phyloP scores from a whole-genome alignment of 2,888 invertebrate genomes.

The Ophion ventricosus region DNA sequence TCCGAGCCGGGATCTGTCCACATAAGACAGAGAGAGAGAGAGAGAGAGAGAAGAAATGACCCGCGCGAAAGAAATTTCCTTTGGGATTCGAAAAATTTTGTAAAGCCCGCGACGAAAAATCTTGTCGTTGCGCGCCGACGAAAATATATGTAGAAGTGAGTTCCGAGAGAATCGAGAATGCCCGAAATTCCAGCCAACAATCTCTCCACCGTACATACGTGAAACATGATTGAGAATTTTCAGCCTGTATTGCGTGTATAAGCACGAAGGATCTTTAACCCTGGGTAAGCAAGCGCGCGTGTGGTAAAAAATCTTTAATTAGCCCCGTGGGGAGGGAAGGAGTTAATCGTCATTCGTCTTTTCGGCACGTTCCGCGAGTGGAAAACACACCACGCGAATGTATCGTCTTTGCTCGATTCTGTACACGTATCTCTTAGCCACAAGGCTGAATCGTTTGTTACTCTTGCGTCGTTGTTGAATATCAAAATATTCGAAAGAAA shows the following conservation, averaged over 20 bases:
- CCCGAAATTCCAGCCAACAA: constrained; percentile 61
- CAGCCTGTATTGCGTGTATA: constrained; percentile 5
- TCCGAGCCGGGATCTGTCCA: constrained; percentile 1
- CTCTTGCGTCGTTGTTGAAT: neutral
- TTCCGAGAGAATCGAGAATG: constrained; percentile 47
- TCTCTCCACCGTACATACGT: constrained; percentile 28
- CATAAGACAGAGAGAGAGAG: neutral
- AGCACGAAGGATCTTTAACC: constrained; percentile 22
- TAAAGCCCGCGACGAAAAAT: constrained; percentile 59
- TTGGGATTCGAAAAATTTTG: constrained; percentile 64
- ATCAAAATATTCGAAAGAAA: neutral
- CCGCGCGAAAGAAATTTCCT: constrained; percentile 38
- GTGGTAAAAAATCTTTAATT: constrained; percentile 62
- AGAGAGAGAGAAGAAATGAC: neutral
- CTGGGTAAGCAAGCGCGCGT: constrained; percentile 25
- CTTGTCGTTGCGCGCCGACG: constrained; percentile 23
- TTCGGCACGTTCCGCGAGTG: constrained; percentile 59
- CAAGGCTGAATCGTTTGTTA: constrained; percentile 2
- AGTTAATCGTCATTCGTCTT: constrained; percentile 62
- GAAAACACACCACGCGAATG: constrained; percentile 4
- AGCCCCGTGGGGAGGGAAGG: constrained; percentile 29
- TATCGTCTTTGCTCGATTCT: constrained; percentile 3
- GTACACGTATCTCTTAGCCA: neutral
- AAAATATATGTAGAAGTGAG: constrained; percentile 10
- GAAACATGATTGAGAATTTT: constrained; percentile 38